phyloP scores from a whole-genome alignment of 2,888 invertebrate genomes.

The Ectemnius lituratus region DNA sequence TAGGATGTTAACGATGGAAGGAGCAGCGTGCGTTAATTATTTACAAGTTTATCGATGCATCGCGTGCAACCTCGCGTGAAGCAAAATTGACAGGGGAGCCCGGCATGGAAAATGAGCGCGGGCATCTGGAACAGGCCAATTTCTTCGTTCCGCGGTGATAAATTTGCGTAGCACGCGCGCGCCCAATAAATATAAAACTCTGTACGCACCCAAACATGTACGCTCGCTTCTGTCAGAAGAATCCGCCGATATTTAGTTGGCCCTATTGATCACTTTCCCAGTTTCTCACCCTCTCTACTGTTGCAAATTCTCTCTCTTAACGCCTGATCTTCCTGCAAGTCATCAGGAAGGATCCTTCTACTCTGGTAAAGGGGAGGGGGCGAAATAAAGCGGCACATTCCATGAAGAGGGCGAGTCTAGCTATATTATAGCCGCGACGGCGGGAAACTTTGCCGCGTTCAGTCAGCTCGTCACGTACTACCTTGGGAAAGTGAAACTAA shows the following conservation, averaged over 20 bases:
- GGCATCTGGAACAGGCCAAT: constrained; percentile 49
- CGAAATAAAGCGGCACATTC: no score
- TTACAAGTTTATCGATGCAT: constrained; percentile 68
- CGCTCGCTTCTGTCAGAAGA: constrained; percentile 11
- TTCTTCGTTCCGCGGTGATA: constrained; percentile 59
- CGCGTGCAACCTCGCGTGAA: constrained; percentile 52
- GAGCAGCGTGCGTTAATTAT: constrained; percentile 66
- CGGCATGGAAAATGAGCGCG: constrained; percentile 48
- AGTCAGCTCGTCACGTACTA: background rate
- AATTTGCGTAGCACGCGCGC: constrained; percentile 33
- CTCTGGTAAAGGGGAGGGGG: no score
- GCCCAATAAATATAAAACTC: constrained; percentile 34
- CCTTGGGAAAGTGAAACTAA: constrained; percentile 48
- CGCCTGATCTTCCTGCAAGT: no score
- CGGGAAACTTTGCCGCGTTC: background rate
- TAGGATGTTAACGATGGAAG: constrained; percentile 60
- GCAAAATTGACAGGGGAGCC: constrained; percentile 55
- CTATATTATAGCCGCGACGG: no score
- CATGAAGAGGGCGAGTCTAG: no score
- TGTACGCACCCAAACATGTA: constrained; percentile 1
- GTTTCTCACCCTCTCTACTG: no score
- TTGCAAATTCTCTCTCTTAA: no score
- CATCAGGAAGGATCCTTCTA: no score
- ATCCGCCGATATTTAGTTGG: background rate
- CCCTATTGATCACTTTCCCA: no score